phyloP scores from a whole-genome alignment of 2,888 invertebrate species.

The Ecdyonurus torrentis region DNA sequence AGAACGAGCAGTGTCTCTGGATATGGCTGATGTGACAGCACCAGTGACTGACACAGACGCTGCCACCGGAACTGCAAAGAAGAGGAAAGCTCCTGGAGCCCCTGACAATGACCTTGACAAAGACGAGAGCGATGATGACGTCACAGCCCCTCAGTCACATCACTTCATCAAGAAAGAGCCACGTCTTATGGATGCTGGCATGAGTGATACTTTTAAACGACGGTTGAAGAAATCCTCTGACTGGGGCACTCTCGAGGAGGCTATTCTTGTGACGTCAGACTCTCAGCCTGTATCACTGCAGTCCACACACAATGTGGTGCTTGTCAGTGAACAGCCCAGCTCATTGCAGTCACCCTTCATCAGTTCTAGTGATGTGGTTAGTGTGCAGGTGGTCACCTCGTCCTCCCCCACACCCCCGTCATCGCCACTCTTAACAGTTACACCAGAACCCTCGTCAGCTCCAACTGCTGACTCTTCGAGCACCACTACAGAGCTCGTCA shows the following conservation, averaged over 20 bases:
- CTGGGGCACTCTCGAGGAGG: constrained; percentile 60
- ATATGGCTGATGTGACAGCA: constrained; percentile 40
- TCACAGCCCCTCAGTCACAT: constrained; percentile 26
- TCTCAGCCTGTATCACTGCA: not conserved
- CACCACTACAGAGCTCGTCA: constrained; percentile 1
- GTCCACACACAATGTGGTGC: not conserved
- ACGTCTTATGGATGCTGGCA: constrained; percentile 29
- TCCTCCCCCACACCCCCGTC: not conserved
- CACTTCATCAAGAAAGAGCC: constrained; percentile 13
- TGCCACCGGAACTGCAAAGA: constrained; percentile 26
- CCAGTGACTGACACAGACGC: constrained; percentile 15
- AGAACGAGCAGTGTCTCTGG: constrained; percentile 65
- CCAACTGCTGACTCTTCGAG: constrained; percentile 11
- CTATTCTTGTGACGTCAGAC: constrained; percentile 25
- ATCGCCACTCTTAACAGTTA: not conserved
- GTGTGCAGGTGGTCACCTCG: not conserved
- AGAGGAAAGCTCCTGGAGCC: constrained; percentile 46
- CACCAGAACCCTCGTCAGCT: constrained; percentile 4
- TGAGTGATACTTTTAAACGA: constrained; percentile 48
- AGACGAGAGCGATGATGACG: constrained; percentile 27
- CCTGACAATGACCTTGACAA: constrained; percentile 24
- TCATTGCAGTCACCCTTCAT: not conserved
- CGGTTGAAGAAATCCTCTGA: constrained; percentile 56
- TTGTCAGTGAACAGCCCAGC: not conserved
- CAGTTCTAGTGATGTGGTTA: constrained; percentile 1